A percentile compares a stretch with the other conserved stretches of the same genome.
Evolutionary conservation across 2,888 invertebrate genomes (phyloP).

Genomic region (Actias luna): DNA sequence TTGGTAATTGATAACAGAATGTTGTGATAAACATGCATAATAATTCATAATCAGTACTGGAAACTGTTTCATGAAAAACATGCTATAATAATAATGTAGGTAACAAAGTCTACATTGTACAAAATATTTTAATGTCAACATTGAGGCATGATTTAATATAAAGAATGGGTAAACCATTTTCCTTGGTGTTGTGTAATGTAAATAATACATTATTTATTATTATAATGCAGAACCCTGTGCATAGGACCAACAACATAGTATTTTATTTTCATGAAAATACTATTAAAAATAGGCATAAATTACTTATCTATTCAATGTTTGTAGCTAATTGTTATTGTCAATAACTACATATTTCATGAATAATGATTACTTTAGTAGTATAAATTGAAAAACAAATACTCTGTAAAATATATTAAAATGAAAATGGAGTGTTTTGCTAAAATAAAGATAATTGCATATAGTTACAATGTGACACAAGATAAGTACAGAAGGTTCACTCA

Average conservation of each 20-base stretch:
- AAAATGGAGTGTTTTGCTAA: neutral
- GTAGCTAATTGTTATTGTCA: neutral
- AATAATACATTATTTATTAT: neutral
- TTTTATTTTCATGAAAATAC: neutral
- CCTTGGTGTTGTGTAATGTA: neutral
- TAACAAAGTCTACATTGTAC: neutral
- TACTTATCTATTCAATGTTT: neutral
- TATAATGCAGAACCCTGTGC: neutral
- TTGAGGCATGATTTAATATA: neutral
- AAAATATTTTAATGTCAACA: neutral
- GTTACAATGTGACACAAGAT: neutral
- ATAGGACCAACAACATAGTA: neutral
- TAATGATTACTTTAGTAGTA: neutral
- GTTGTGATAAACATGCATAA: neutral
- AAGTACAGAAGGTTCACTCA: neutral
- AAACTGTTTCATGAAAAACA: too few species aligned
- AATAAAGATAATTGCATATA: neutral
- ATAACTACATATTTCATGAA: neutral
- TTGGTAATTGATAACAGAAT: constrained; percentile 2
- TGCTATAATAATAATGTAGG: neutral
- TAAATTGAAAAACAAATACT: neutral
- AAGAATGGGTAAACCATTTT: neutral
- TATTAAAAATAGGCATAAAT: neutral
- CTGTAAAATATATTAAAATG: neutral
- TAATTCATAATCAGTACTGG: too few species aligned